Evolutionary conservation across 1,140 invertebrate species (phyloP).

Genomic region (Drosophila cardini): DNA sequence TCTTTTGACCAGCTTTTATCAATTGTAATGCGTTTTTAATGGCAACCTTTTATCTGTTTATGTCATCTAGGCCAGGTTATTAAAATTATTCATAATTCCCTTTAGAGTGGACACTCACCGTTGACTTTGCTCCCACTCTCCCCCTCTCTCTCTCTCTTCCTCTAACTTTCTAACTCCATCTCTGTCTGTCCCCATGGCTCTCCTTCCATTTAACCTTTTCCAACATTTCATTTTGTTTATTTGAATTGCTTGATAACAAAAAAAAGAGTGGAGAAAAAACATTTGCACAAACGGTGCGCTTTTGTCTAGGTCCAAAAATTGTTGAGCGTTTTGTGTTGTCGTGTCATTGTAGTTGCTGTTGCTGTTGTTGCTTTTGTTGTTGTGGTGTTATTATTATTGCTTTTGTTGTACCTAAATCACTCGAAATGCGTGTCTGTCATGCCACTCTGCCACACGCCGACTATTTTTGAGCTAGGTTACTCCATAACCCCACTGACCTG

Average conservation of each 20-base stretch:
- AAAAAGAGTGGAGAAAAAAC: slow-evolving; percentile 13
- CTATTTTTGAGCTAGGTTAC: slow-evolving; percentile 68
- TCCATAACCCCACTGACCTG: neutral
- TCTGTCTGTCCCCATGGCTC: neutral
- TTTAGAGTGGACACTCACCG: slow-evolving; percentile 38
- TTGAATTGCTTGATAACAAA: slow-evolving; percentile 56
- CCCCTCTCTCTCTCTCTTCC: slow-evolving; percentile 4
- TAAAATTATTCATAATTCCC: slow-evolving; percentile 75
- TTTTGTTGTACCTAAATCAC: slow-evolving; percentile 74
- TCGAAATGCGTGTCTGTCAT: slow-evolving; percentile 75
- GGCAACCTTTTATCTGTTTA: slow-evolving; percentile 73
- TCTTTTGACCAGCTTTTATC: slow-evolving; percentile 53
- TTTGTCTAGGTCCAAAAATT: slow-evolving; percentile 44
- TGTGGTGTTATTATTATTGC: slow-evolving; percentile 37
- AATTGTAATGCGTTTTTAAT: slow-evolving; percentile 83
- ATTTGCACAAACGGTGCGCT: slow-evolving; percentile 57
- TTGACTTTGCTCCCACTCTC: neutral
- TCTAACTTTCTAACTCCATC: neutral
- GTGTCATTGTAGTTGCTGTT: slow-evolving; percentile 26
- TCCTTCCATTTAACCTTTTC: neutral
- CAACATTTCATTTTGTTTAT: slow-evolving; percentile 46
- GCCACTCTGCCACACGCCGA: slow-evolving; percentile 34
- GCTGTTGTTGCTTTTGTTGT: slow-evolving; percentile 40
- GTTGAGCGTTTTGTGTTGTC: slow-evolving; percentile 39
- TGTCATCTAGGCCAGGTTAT: slow-evolving; percentile 72